Conservation (phyloP, 2,797 vertebrate genomes). For the Fistularia commersonii region DNA sequence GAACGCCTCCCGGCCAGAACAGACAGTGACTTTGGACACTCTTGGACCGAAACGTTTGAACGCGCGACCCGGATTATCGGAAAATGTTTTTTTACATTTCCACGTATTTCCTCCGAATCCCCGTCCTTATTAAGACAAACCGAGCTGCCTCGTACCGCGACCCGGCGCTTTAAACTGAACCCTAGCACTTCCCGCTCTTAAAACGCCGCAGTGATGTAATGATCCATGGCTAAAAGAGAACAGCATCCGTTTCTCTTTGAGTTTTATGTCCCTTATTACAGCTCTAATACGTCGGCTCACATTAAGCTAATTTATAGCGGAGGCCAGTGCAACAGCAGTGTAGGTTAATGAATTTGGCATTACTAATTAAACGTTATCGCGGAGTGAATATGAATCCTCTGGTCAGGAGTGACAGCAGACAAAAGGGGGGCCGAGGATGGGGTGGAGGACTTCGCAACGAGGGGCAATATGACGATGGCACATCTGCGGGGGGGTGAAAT, state of each 20-base stretch:
- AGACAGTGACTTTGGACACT: too few relatives aligned
- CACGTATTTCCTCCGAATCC: too few relatives aligned
- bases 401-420: conserved; percentile 68
- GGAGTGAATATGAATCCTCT: conserved; percentile 94
- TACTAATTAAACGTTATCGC: conserved; percentile 96
- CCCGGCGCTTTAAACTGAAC: conserved; percentile 32
- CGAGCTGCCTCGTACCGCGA: too few relatives aligned
- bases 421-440: conserved; percentile 29
- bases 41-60: too few relatives aligned
- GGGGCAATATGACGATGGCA: conserved; percentile 26
- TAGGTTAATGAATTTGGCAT: conserved; percentile 97
- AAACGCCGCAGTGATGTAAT: conserved; percentile 61
- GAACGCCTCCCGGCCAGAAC: too few relatives aligned
- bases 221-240: conserved; percentile 64
- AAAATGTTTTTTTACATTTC: too few relatives aligned
- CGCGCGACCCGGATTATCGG: too few relatives aligned
- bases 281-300: conserved; percentile 75
- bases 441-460: conserved; percentile 48
- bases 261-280: conserved; percentile 82
- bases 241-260: conserved; percentile 70
- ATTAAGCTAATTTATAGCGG: conserved; percentile 80
- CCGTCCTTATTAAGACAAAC: too few relatives aligned
- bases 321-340: conserved; percentile 76
- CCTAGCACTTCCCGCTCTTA: conserved; percentile 42
- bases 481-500: conserved; percentile 35